Conservation (phyloP, 2,888 invertebrate genomes). For the Coenonympha glycerion region DNA sequence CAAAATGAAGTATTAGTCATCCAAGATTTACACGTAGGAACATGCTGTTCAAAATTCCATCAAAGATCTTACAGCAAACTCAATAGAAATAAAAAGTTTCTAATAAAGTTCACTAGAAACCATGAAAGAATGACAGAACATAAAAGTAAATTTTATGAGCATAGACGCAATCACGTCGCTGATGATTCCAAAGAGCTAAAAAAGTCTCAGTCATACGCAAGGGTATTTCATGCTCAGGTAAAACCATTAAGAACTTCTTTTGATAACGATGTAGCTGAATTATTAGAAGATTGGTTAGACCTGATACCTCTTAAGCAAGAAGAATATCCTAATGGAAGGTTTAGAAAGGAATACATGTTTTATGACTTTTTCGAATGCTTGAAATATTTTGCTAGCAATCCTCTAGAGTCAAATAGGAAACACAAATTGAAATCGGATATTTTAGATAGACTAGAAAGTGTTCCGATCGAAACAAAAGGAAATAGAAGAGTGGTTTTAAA, state of each 20-base stretch:
- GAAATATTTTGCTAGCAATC: slow-evolving; percentile 3
- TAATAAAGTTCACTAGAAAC: slow-evolving; percentile 6
- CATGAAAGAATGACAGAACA: not conserved
- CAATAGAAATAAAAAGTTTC: slow-evolving; percentile 4
- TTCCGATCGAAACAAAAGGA: slow-evolving; percentile 26
- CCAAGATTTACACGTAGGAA: slow-evolving; percentile 26
- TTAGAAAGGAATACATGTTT: slow-evolving; percentile 22
- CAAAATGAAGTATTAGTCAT: slow-evolving; percentile 35
- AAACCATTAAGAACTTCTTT: slow-evolving; percentile 22
- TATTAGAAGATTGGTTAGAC: slow-evolving; percentile 25
- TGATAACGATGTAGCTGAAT: slow-evolving; percentile 36
- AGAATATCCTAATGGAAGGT: slow-evolving; percentile 13
- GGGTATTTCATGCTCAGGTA: slow-evolving; percentile 26
- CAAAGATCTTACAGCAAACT: slow-evolving; percentile 28
- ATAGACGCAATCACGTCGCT: not conserved
- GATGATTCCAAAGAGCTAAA: not conserved
- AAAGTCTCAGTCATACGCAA: slow-evolving; percentile 15
- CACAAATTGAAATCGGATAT: slow-evolving; percentile 25
- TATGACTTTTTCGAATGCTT: slow-evolving; percentile 23
- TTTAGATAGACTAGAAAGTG: slow-evolving; percentile 22
- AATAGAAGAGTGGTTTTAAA: slow-evolving; percentile 35
- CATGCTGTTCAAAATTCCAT: slow-evolving; percentile 25
- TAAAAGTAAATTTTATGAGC: not conserved
- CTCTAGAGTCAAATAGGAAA: slow-evolving; percentile 8
- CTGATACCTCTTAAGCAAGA: slow-evolving; percentile 22